phyloP scores from a whole-genome alignment of 2,888 invertebrate genomes.

The Meteorus colon region DNA sequence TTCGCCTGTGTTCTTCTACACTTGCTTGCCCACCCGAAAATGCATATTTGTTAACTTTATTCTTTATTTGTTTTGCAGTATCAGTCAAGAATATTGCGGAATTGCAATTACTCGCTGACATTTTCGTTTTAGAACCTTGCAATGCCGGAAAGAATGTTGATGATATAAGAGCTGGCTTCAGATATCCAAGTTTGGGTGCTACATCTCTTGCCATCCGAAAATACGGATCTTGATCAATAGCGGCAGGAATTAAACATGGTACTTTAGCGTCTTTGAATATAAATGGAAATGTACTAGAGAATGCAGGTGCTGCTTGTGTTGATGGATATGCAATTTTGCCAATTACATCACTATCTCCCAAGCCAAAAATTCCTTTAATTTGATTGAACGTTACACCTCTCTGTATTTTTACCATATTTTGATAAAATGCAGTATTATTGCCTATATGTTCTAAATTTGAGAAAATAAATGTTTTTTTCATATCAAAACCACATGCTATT shows the following conservation, averaged over 20 bases:
- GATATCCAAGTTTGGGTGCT: slow-evolving; percentile 90
- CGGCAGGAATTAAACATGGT: slow-evolving; percentile 94
- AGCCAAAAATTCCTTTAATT: slow-evolving; percentile 98
- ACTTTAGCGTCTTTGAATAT: slow-evolving; percentile 89
- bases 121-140: slow-evolving; percentile 98
- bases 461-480: slow-evolving; percentile 97
- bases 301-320: slow-evolving; percentile 95
- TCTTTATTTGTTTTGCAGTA: slow-evolving; percentile 95
- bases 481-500: slow-evolving; percentile 95
- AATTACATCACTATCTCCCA: slow-evolving; percentile 95
- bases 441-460: slow-evolving; percentile 95
- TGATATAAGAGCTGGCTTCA: slow-evolving; percentile 91
- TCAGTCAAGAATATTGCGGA: slow-evolving; percentile 97
- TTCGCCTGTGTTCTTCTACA: slow-evolving; percentile 90
- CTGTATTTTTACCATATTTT: slow-evolving; percentile 93
- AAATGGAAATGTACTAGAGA: slow-evolving; percentile 91
- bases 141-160: slow-evolving; percentile 93
- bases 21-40: slow-evolving; percentile 97
- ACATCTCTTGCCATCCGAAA: slow-evolving; percentile 99
- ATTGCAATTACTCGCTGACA: slow-evolving; percentile 97
- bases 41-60: slow-evolving; percentile 97
- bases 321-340: slow-evolving; percentile 98
- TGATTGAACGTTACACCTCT: slow-evolving; percentile 98
- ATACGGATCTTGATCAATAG: slow-evolving; percentile 99
- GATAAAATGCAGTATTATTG: slow-evolving; percentile 88